These are phyloP conservation scores for Battus philenor DNA, from an alignment of 1,140 invertebrate genomes.

Conservation along the genomic window DNA sequence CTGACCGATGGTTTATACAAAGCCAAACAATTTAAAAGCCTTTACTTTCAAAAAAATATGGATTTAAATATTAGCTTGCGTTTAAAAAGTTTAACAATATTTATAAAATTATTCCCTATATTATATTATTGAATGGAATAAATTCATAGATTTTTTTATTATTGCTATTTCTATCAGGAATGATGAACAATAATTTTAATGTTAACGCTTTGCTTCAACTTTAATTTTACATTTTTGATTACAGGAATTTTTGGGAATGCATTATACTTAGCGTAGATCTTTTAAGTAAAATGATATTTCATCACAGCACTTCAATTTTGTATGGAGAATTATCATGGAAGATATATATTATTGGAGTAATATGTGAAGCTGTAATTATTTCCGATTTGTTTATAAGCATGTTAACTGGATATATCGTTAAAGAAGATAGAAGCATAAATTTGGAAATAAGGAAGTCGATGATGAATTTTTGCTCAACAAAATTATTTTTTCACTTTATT, in stretches of 20 bases:
- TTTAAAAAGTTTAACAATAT: not conserved
- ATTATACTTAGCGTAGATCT: conserved; percentile 22
- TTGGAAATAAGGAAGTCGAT: conserved; percentile 23
- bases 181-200: not conserved
- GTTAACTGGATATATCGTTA: conserved; percentile 31
- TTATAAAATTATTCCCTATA: not conserved
- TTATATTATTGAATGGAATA: not conserved
- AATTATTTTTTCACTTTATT: conserved; percentile 28
- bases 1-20: not conserved
- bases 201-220: not conserved
- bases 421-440: conserved; percentile 21
- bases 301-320: conserved; percentile 26
- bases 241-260: conserved; percentile 32
- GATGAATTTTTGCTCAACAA: conserved; percentile 28
- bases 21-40: no score
- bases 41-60: no score
- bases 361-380: conserved; percentile 27
- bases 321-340: conserved; percentile 14
- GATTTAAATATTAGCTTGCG: no score
- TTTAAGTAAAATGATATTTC: conserved; percentile 26
- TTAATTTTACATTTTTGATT: conserved; percentile 9
- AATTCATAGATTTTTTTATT: not conserved
- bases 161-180: not conserved
- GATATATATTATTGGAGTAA: conserved; percentile 20
- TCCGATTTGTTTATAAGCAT: conserved; percentile 30